Evolutionary conservation across 1,140 invertebrate genomes (phyloP), one percentile per base, ranked within the genome.

Genomic region (Drosophila burlai): DNA sequence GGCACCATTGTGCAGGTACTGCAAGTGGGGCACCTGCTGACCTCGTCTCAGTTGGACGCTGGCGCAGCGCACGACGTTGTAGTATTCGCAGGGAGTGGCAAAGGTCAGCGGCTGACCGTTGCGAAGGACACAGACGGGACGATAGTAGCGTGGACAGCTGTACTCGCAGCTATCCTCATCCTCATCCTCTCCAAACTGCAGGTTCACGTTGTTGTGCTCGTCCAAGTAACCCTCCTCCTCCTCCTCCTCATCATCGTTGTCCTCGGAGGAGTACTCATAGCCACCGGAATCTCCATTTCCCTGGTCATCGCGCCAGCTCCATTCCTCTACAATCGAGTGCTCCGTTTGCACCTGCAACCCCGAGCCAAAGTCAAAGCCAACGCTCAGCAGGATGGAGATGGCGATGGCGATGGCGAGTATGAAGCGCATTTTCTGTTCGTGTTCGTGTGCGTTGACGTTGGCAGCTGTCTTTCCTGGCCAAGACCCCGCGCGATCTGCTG

Each of bases 121-220:
- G 31, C 85, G 84, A 0, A 72, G 69, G 1, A 62, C 85, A 21
- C 84, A 89, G 4, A 89, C 31, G 7, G 84, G 84, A 2, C 81
- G 84, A 49, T 89, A 89, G 43, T 90, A 89, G 3, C 84, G 81
- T 1, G 85, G 84, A 10, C 84, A 89, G 42, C 85, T 90, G 16
- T 76, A 76, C 34, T 89, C 84, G 29, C 84, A 89, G 47, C 55
- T 84, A 8, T 57, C n/a, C 38, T 77, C 81, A 13, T 77, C 49
- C 43, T 80, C 67, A 3, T 63, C 67, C 24, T 80, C 72, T 13
- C 36, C 15, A 2, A 38, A 10, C 21, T 18, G 9, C 18, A 21
- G 36, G 6, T 47, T 13, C 0, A 45, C 34, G 1, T 47, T 46
- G 10, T 62, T 47, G 3, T 52, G 34, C 6, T 64, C 57, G 10